phyloP scores from a whole-genome alignment of 2,888 invertebrate species.

The Ornithoptera priamus region DNA sequence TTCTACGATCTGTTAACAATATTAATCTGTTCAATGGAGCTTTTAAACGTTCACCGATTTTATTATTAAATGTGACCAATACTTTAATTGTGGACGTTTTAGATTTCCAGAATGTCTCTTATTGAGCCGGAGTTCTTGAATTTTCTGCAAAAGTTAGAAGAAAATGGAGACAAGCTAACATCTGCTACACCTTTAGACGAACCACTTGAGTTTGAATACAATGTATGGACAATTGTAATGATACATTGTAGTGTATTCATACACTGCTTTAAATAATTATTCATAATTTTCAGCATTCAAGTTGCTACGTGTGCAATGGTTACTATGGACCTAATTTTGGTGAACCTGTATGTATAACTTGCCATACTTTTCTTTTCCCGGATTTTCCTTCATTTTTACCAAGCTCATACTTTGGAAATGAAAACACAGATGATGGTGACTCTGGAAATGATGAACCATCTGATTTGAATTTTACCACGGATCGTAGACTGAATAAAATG shows the following conservation, averaged over 20 bases:
- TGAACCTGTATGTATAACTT: conserved; percentile 94
- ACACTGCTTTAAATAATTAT: conserved; percentile 1
- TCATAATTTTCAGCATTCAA: conserved; percentile 79
- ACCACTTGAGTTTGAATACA: conserved; percentile 67
- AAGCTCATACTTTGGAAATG: conserved; percentile 71
- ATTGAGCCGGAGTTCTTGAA: conserved; percentile 63
- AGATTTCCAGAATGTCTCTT: conserved; percentile 32
- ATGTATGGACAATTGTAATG: conserved; percentile 47
- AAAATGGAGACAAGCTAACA: conserved; percentile 65
- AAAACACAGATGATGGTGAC: conserved; percentile 91
- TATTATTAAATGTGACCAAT: neutral
- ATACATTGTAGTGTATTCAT: neutral
- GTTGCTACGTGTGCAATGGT: conserved; percentile 92
- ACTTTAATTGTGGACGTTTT: neutral
- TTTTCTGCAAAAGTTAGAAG: conserved; percentile 69
- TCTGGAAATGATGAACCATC: conserved; percentile 97
- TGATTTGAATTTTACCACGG: conserved; percentile 81
- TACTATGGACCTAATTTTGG: conserved; percentile 95
- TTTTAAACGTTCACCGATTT: neutral
- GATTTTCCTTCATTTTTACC: conserved; percentile 82
- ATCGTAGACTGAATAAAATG: conserved; percentile 65
- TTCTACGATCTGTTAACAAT: no score
- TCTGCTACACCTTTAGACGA: conserved; percentile 52
- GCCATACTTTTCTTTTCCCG: conserved; percentile 95
- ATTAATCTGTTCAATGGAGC: no score